These are phyloP conservation scores for Cephus pygmeus DNA, from an alignment of 2,888 invertebrate species.

Conservation along the genomic window DNA sequence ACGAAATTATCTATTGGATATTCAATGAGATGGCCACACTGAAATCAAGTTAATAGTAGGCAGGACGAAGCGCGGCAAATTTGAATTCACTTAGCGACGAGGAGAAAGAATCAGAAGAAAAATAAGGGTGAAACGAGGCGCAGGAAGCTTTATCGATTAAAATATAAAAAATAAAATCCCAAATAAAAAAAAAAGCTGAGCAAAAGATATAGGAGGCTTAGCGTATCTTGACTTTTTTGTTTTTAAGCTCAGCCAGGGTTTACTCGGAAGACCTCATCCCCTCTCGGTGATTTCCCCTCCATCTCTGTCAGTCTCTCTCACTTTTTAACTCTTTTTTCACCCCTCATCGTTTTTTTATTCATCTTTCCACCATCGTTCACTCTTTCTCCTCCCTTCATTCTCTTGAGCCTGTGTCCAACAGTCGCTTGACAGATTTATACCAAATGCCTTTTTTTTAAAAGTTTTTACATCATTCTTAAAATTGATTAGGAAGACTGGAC, in stretches of 20 bases:
- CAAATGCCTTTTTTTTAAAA: not conserved
- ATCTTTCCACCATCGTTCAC: not conserved
- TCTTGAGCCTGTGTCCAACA: not conserved
- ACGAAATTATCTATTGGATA: not conserved
- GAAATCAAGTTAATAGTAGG: constrained; percentile 19
- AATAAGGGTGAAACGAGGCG: not conserved
- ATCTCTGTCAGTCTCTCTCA: not conserved
- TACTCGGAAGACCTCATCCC: not conserved
- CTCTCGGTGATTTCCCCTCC: not conserved
- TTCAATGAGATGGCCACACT: not conserved
- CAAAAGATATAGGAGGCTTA: constrained; percentile 31
- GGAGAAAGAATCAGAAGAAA: not conserved
- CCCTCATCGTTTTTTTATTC: not conserved
- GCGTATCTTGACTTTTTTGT: constrained; percentile 27
- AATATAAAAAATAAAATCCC: constrained; percentile 26
- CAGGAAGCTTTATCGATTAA: constrained; percentile 31
- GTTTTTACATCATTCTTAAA: not conserved
- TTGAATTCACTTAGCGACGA: not conserved
- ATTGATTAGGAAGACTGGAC: not conserved
- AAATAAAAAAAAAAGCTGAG: constrained; percentile 5
- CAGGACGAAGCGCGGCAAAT: not conserved
- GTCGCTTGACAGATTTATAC: not conserved
- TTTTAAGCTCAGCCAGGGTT: constrained; percentile 22
- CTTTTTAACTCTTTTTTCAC: not conserved
- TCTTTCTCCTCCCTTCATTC: not conserved